Evolutionary conservation across 2,888 invertebrate genomes (phyloP).

Genomic region (Drosophila pegasa): DNA sequence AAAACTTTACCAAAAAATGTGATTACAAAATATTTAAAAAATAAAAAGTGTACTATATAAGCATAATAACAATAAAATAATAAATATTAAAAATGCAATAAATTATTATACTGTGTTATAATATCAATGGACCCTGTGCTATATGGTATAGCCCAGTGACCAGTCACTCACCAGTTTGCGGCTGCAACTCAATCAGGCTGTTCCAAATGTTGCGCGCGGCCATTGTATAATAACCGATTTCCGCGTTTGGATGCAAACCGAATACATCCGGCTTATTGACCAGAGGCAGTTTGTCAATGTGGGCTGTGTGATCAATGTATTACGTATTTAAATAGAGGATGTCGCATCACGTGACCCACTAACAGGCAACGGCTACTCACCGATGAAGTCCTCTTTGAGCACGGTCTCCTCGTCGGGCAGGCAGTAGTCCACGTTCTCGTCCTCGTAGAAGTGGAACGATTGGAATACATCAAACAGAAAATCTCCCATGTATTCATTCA

Average conservation of each 20-base stretch:
- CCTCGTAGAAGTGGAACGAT: conserved; percentile 94
- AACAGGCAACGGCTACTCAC: conserved; percentile 83
- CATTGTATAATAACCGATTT: conserved; percentile 96
- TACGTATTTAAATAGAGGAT: conserved; percentile 50
- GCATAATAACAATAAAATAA: no score
- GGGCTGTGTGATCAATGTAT: conserved; percentile 86
- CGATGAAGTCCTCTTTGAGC: conserved; percentile 89
- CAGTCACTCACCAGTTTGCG: conserved; percentile 90
- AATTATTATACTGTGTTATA: not conserved
- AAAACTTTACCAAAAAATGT: no score
- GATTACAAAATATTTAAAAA: no score
- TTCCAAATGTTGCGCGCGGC: conserved; percentile 94
- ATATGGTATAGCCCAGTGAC: conserved; percentile 24
- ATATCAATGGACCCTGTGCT: conserved; percentile 35
- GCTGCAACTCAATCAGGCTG: conserved; percentile 94
- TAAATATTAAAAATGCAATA: not conserved
- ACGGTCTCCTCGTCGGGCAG: conserved; percentile 88
- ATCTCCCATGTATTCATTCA: conserved; percentile 98
- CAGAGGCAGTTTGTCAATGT: conserved; percentile 92
- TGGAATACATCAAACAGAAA: conserved; percentile 96
- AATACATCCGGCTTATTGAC: conserved; percentile 96
- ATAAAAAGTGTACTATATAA: no score
- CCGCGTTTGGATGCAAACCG: conserved; percentile 97
- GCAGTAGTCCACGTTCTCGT: conserved; percentile 90
- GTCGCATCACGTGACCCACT: conserved; percentile 4